phyloP scores from a whole-genome alignment of 92 coral and sea anemone genomes.

The Actinernus sp. region DNA sequence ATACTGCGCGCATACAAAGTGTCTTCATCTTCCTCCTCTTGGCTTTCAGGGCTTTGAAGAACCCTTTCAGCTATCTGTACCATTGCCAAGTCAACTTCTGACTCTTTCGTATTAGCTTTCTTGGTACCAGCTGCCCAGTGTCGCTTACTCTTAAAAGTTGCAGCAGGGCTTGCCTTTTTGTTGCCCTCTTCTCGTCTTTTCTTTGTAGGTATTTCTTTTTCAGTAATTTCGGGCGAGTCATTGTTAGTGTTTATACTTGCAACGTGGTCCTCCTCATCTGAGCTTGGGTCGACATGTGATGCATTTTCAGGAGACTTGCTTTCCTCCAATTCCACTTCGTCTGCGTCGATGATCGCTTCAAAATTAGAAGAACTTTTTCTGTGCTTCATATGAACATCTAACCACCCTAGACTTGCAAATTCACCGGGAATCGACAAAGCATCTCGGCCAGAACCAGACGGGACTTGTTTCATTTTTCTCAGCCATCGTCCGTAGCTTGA shows the following conservation, averaged over 20 bases:
- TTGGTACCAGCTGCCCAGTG: constrained; percentile 18
- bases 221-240: no score
- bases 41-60: constrained; percentile 7
- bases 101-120: constrained; percentile 2
- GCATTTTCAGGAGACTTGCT: not conserved
- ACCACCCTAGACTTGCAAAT: constrained; percentile 34
- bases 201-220: not conserved
- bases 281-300: not conserved
- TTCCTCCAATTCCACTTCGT: not conserved
- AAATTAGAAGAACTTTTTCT: constrained; percentile 5
- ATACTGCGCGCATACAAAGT: constrained; percentile 3
- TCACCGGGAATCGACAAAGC: constrained; percentile 28
- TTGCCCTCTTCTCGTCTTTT: not conserved
- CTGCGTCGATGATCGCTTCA: not conserved
- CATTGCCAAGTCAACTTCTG: constrained; percentile 12
- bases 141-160: constrained; percentile 1
- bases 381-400: constrained; percentile 11
- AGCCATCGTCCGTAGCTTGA: constrained; percentile 34
- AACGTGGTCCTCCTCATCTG: constrained; percentile 8
- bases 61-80: constrained; percentile 22
- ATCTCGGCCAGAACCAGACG: constrained; percentile 53
- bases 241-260: not conserved
- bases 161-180: constrained; percentile 6
- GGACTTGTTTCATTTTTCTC: constrained; percentile 17
- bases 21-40: not conserved